phyloP scores from a whole-genome alignment of 1,140 invertebrate species.

The Fopius arisanus region DNA sequence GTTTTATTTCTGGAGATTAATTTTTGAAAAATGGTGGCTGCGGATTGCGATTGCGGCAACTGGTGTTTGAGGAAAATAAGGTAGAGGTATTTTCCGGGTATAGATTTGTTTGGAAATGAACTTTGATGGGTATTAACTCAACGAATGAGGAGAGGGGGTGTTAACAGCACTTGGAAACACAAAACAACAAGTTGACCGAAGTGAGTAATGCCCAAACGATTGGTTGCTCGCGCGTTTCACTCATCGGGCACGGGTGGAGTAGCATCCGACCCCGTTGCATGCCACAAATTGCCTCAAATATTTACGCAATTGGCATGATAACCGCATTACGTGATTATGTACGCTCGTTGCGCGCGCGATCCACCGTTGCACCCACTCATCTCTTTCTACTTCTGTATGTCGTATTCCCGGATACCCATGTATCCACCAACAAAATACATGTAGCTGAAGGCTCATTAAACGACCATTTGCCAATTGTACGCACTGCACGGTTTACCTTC shows the following conservation, averaged over 20 bases:
- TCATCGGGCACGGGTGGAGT: conserved; percentile 13
- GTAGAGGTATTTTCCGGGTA: no score
- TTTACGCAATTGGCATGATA: conserved; percentile 64
- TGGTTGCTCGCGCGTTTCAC: conserved; percentile 11
- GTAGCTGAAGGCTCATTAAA: conserved; percentile 53
- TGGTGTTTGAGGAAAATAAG: no score
- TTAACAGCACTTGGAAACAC: background rate
- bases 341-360: conserved; percentile 56
- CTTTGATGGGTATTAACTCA: background rate
- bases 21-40: no score
- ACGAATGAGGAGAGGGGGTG: background rate
- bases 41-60: no score
- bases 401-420: conserved; percentile 2
- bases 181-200: conserved; percentile 12
- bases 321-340: conserved; percentile 61
- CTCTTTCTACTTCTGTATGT: conserved; percentile 15
- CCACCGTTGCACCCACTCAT: conserved; percentile 42
- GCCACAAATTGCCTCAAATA: conserved; percentile 62
- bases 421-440: conserved; percentile 37
- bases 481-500: conserved; percentile 37
- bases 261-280: conserved; percentile 47
- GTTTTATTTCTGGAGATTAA: no score
- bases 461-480: conserved; percentile 38
- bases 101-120: no score
- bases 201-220: conserved; percentile 6